Percentiles rank a stretch among this genome's conserved stretches.
phyloP scores from a whole-genome alignment of 2,888 invertebrate genomes.

The Drosophila anomalata region DNA sequence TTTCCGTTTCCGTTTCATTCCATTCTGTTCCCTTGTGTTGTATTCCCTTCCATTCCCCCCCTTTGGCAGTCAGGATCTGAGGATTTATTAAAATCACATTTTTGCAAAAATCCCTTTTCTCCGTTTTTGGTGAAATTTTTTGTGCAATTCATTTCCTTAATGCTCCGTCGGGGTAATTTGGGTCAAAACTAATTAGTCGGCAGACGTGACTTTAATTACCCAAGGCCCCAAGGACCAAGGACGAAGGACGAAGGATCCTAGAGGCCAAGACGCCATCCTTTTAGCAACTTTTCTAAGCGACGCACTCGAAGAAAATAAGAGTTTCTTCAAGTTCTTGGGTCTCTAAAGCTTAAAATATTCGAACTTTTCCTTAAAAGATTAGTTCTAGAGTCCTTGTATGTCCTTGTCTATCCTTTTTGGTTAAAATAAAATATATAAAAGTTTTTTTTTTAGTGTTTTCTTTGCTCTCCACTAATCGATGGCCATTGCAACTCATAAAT shows the following conservation, averaged over 20 bases:
- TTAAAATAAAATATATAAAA: not conserved
- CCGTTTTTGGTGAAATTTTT: slow-evolving; percentile 23
- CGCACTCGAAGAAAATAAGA: not conserved
- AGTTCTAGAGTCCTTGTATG: no score
- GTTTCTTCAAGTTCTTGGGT: not conserved
- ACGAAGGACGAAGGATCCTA: slow-evolving; percentile 7
- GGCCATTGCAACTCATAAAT: slow-evolving; percentile 45
- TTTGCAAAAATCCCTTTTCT: slow-evolving; percentile 20
- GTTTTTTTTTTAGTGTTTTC: not conserved
- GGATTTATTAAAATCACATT: slow-evolving; percentile 72
- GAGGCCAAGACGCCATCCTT: slow-evolving; percentile 4
- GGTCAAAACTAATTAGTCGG: slow-evolving; percentile 68
- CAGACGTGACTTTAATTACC: slow-evolving; percentile 61
- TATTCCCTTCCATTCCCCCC: not conserved
- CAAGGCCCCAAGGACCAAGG: slow-evolving; percentile 9
- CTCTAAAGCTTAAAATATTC: no score
- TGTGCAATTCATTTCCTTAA: slow-evolving; percentile 70
- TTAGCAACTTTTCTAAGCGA: not conserved
- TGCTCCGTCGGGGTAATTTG: slow-evolving; percentile 59
- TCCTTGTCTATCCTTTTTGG: not conserved
- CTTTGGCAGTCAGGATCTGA: slow-evolving; percentile 52
- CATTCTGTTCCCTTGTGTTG: not conserved
- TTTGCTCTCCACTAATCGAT: slow-evolving; percentile 53
- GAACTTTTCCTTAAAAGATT: no score
- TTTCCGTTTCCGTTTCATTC: slow-evolving; percentile 9